A percentile compares a stretch with the other conserved stretches of the same genome.
Evolutionary conservation across 2,888 invertebrate species (phyloP).

Genomic region (Lasioglossum marginatum): DNA sequence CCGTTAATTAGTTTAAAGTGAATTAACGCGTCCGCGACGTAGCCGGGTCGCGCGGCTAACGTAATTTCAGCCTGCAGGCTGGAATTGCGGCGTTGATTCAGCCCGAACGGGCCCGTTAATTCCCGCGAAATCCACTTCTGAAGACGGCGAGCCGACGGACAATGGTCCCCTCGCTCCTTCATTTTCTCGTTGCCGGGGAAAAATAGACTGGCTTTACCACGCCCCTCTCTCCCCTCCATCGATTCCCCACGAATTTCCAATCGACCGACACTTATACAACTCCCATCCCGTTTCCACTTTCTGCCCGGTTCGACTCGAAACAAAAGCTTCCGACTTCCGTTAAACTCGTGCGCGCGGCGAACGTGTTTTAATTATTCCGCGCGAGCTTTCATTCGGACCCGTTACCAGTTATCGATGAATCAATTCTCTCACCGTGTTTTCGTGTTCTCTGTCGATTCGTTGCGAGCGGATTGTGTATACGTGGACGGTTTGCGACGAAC

Average conservation of each 20-base stretch:
- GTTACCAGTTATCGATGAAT: constrained; percentile 39
- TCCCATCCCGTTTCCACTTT: not conserved
- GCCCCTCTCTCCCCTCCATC: not conserved
- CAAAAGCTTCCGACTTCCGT: constrained; percentile 39
- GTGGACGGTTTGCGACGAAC: not conserved
- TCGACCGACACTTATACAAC: constrained; percentile 2
- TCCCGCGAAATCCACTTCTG: not conserved
- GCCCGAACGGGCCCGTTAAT: not conserved
- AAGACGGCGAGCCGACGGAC: not conserved
- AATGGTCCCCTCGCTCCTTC: not conserved
- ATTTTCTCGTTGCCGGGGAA: not conserved
- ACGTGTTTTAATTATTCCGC: constrained; percentile 41
- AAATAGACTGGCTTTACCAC: not conserved
- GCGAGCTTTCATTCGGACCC: not conserved
- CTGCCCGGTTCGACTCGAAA: constrained; percentile 24
- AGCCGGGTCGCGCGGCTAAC: constrained; percentile 15
- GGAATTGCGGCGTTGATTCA: constrained; percentile 16
- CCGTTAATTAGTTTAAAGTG: constrained; percentile 51
- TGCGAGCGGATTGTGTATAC: not conserved
- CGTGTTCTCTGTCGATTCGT: constrained; percentile 10
- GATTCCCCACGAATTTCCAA: not conserved
- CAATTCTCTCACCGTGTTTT: constrained; percentile 29
- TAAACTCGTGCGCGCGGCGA: constrained; percentile 8
- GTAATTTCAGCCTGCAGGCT: not conserved
- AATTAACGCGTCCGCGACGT: constrained; percentile 27